Evolutionary conservation across 2,888 invertebrate genomes (phyloP).

Genomic region (Pandemis corylana): DNA sequence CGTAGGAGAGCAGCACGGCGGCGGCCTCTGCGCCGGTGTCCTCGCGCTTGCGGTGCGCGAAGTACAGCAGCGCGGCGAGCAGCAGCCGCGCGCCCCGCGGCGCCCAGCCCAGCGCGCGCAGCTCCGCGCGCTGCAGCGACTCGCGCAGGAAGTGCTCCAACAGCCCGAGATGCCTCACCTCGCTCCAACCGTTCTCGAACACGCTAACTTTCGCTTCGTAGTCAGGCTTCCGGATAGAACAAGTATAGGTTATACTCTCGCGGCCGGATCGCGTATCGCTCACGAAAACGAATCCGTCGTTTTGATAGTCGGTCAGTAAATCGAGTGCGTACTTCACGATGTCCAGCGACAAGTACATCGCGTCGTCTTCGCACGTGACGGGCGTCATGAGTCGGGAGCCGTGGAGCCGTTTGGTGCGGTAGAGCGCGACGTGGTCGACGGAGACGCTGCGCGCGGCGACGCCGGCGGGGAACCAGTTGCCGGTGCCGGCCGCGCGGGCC

Average conservation of each 20-base stretch:
- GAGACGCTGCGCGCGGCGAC: constrained; percentile 46
- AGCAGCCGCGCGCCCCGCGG: constrained; percentile 34
- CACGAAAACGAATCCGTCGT: constrained; percentile 34
- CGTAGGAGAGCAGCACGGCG: constrained; percentile 32
- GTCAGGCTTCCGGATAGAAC: constrained; percentile 2
- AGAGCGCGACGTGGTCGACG: constrained; percentile 47
- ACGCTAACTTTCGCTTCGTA: constrained; percentile 14
- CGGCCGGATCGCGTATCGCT: neutral
- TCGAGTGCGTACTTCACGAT: constrained; percentile 59
- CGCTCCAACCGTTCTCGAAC: constrained; percentile 39
- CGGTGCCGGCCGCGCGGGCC: constrained; percentile 40
- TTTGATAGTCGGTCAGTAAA: constrained; percentile 54
- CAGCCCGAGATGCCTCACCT: constrained; percentile 8
- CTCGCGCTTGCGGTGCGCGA: constrained; percentile 44
- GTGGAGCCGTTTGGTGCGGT: constrained; percentile 37
- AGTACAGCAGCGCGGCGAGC: constrained; percentile 47
- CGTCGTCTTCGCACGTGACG: constrained; percentile 45
- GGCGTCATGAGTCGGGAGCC: constrained; percentile 44
- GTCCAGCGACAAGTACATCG: constrained; percentile 51
- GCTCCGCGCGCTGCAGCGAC: constrained; percentile 9
- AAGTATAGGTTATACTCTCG: neutral
- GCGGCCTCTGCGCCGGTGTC: constrained; percentile 17
- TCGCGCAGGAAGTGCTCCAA: constrained; percentile 39
- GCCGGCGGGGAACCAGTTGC: constrained; percentile 53
- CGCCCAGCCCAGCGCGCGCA: neutral